phyloP scores from a whole-genome alignment of 2,113 vertebrate genomes.

The Dromiciops gliroides region DNA sequence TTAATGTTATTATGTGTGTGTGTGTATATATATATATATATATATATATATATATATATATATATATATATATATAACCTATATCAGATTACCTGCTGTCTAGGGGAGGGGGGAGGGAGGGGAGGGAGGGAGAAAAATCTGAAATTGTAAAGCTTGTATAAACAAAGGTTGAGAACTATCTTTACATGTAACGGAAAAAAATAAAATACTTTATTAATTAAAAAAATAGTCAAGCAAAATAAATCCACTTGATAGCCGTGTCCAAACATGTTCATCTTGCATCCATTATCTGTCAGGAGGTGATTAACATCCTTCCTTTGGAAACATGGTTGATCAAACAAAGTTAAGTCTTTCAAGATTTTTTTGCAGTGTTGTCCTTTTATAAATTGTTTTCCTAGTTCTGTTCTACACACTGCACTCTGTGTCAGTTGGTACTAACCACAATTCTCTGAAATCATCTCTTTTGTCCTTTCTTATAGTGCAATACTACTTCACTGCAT shows the following conservation, averaged over 20 bases:
- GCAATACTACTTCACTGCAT: not conserved
- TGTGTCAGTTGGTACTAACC: not conserved
- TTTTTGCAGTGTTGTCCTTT: not conserved
- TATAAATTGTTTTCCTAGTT: not conserved
- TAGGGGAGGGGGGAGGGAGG: no score
- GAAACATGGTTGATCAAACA: not conserved
- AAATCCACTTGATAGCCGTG: not conserved
- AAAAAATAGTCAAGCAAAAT: not conserved
- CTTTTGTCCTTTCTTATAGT: not conserved
- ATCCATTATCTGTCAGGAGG: not conserved
- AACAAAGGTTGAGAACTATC: no score
- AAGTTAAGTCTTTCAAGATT: not conserved
- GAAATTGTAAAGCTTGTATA: no score
- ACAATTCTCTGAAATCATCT: not conserved
- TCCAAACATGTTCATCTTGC: not conserved
- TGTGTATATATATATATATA: no score
- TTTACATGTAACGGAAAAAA: no score
- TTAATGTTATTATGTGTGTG: no score
- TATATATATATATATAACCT: no score
- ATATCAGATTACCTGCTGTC: no score
- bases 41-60: no score
- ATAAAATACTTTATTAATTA: no score
- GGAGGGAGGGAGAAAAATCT: no score
- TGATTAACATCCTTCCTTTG: not conserved
- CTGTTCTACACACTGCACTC: not conserved